These are phyloP conservation scores for Sapajus apella DNA, from an alignment of 2,113 vertebrate species.

Conservation along the genomic window DNA sequence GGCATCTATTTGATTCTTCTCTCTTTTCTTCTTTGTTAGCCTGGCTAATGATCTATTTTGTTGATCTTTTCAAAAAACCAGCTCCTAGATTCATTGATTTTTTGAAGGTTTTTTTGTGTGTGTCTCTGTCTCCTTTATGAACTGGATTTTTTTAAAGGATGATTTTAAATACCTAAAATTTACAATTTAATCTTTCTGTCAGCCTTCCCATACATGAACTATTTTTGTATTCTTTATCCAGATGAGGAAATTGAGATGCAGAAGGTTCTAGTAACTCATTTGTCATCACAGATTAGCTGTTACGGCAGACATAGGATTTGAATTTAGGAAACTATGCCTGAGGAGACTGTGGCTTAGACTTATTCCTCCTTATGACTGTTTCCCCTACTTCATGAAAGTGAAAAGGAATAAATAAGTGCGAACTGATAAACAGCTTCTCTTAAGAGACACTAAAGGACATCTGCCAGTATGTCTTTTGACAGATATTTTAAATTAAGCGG, in stretches of 20 bases:
- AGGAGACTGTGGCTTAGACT: neutral
- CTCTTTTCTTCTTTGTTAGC: no score
- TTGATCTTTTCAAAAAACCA: no score
- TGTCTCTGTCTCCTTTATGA: no score
- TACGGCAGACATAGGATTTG: neutral
- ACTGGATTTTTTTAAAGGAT: neutral
- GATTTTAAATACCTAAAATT: neutral
- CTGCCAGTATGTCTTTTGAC: neutral
- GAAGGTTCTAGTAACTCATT: neutral
- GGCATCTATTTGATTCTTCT: no score
- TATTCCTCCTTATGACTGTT: neutral
- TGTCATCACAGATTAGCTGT: neutral
- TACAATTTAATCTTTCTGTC: neutral
- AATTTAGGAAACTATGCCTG: neutral
- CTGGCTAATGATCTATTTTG: no score
- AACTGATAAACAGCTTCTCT: neutral
- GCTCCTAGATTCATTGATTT: no score
- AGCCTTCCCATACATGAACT: neutral
- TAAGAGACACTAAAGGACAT: slow-evolving; percentile 10
- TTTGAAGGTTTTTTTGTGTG: no score
- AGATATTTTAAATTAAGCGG: slow-evolving; percentile 52
- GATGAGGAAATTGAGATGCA: neutral
- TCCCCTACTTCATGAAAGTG: neutral
- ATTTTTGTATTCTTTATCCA: neutral
- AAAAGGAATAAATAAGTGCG: neutral